These are phyloP conservation scores for Chrysina gloriosa DNA, from an alignment of 2,888 invertebrate genomes.

Conservation along the genomic window DNA sequence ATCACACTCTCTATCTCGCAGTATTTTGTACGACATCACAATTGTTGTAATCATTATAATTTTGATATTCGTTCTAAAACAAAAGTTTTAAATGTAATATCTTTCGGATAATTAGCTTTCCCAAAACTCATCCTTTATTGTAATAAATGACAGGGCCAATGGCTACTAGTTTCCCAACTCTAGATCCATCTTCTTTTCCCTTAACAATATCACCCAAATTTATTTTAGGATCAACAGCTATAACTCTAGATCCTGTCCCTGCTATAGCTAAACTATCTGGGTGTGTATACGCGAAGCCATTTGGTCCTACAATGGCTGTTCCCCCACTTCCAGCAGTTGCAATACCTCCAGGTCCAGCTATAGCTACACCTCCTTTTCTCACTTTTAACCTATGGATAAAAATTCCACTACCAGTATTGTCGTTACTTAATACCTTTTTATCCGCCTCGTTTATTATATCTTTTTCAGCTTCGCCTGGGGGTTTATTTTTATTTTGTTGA, in stretches of 20 bases:
- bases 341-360: slow-evolving; percentile 85
- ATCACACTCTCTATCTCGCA: too few relatives aligned
- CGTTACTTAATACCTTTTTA: slow-evolving; percentile 59
- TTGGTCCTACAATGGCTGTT: slow-evolving; percentile 83
- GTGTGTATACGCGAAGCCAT: slow-evolving; percentile 80
- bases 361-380: slow-evolving; percentile 80
- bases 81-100: too few relatives aligned
- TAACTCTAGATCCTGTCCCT: slow-evolving; percentile 78
- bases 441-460: slow-evolving; percentile 51
- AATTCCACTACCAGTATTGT: slow-evolving; percentile 71
- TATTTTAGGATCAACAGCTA: slow-evolving; percentile 73
- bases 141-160: slow-evolving; percentile 81
- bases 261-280: slow-evolving; percentile 81
- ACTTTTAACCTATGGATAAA: slow-evolving; percentile 78
- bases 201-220: slow-evolving; percentile 71
- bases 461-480: slow-evolving; percentile 51
- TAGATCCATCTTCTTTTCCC: slow-evolving; percentile 59
- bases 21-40: not conserved
- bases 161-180: slow-evolving; percentile 78
- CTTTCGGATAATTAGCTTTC: too few relatives aligned
- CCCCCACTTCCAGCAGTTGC: slow-evolving; percentile 84
- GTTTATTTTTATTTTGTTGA: slow-evolving; percentile 39
- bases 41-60: too few relatives aligned
- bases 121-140: slow-evolving; percentile 59
- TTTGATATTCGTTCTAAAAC: not conserved